A percentile compares a stretch with the other conserved stretches of the same genome.
These are phyloP conservation scores for Istiophorus platypterus DNA, from an alignment of 2,113 vertebrate genomes.

Conservation along the genomic window DNA sequence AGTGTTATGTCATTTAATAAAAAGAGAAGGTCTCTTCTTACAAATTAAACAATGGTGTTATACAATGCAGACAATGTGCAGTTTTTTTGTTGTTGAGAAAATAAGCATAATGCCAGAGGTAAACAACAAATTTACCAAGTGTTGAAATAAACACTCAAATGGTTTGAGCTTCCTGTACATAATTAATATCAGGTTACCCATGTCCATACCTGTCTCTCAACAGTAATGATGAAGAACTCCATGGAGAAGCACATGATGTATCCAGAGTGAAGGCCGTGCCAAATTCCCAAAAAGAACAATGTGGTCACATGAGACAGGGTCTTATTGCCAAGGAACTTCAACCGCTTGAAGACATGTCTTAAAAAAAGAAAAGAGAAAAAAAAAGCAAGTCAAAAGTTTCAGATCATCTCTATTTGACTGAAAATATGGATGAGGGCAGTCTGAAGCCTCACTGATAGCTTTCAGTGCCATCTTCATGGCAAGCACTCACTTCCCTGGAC, in stretches of 20 bases:
- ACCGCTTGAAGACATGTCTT: slow-evolving; percentile 94
- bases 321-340: slow-evolving; percentile 95
- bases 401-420: background rate
- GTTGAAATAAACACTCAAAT: background rate
- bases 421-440: slow-evolving; percentile 1
- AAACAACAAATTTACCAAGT: background rate
- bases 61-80: background rate
- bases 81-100: too few relatives aligned
- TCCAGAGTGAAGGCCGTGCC: slow-evolving; percentile 96
- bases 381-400: background rate
- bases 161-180: background rate
- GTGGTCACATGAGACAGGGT: slow-evolving; percentile 90
- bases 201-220: slow-evolving; percentile 91
- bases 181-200: background rate
- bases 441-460: slow-evolving; percentile 1
- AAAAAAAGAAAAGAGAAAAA: slow-evolving; percentile 1
- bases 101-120: background rate
- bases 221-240: slow-evolving; percentile 94
- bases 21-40: background rate
- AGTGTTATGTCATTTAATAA: slow-evolving; percentile 24
- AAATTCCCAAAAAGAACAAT: slow-evolving; percentile 92
- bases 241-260: slow-evolving; percentile 97
- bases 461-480: background rate
- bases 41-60: slow-evolving; percentile 1
- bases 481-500: slow-evolving; percentile 33